Evolutionary conservation across 2,113 vertebrate genomes (phyloP), one percentile per base, ranked within the genome.

Genomic region (Bostrychus sinensis): DNA sequence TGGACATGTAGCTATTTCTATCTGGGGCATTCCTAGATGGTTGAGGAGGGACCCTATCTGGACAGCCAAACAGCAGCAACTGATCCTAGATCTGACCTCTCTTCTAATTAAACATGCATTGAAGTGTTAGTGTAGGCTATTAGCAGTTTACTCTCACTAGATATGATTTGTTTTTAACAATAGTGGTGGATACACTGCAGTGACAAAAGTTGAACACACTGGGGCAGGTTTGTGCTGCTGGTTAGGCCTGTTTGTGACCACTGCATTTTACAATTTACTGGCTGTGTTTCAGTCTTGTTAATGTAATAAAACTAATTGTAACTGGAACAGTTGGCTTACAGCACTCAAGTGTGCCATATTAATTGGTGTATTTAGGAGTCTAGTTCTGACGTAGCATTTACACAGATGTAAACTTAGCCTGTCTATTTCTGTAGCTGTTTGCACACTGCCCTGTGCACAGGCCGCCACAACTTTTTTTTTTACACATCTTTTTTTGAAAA

Each of bases 211-310:
- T 80, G 62, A 71, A 75, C 91, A 90, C 85, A 66, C 28, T 14
- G 77, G 81, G 87, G 87, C 89, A 87, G 80, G 46, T 53, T 22
- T 70, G 60, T 42, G 72, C 58, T 58, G 55, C 50, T 46, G 11
- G 45, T 37, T 3, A 16, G 13, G 16, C 11, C 16, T 28, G 5
- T n/a, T 8, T 3, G 9, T 2, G 2, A 0, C 16, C 4, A 20
- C 9, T 14, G 19, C 25, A 42, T 51, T 19, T 56, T 56, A 39
- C 23, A 70, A 46, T 74, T 63, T 38, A 46, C 26, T 55, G 43
- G 2, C 68, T 62, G 32, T 23, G 1, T 38, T 20, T 48, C 53
- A 68, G 48, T 81, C 48, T 61, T 78, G 32, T 12, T 20, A 59
- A 66, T 46, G 46, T 42, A 60, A 61, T 37, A 48, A 23, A 46